Evolutionary conservation across 2,888 invertebrate species (phyloP).

Genomic region (Agonopterix heracliana): DNA sequence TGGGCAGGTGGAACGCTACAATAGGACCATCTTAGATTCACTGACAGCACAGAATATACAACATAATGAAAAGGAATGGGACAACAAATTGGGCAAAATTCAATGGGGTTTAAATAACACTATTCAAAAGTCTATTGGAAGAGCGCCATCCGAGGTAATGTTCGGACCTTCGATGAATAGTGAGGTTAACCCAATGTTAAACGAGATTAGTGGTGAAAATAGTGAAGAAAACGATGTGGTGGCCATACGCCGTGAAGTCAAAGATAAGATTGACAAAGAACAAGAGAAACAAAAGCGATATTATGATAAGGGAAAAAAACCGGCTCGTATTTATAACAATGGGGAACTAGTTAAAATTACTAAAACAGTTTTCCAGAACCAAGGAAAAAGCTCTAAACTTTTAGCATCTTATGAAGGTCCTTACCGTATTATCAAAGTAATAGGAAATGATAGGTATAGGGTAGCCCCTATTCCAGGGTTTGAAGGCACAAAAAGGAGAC

Average conservation of each 20-base stretch:
- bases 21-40: background rate
- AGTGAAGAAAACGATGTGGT: too few species aligned
- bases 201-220: background rate
- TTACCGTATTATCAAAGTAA: background rate
- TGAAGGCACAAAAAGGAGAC: too few species aligned
- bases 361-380: background rate
- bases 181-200: background rate
- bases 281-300: background rate
- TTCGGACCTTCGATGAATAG: background rate
- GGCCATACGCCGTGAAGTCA: background rate
- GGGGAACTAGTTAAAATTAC: background rate
- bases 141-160: background rate
- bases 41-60: background rate
- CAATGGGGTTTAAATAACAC: conserved; percentile 2
- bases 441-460: background rate
- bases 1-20: background rate
- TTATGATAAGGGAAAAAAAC: background rate
- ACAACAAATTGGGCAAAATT: background rate
- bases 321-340: background rate
- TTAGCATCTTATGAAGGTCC: background rate
- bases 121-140: background rate
- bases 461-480: background rate
- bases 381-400: background rate
- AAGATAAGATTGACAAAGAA: background rate
- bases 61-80: background rate